These are phyloP conservation scores for Argyra leucocephala DNA, from an alignment of 2,888 invertebrate species.

Conservation along the genomic window DNA sequence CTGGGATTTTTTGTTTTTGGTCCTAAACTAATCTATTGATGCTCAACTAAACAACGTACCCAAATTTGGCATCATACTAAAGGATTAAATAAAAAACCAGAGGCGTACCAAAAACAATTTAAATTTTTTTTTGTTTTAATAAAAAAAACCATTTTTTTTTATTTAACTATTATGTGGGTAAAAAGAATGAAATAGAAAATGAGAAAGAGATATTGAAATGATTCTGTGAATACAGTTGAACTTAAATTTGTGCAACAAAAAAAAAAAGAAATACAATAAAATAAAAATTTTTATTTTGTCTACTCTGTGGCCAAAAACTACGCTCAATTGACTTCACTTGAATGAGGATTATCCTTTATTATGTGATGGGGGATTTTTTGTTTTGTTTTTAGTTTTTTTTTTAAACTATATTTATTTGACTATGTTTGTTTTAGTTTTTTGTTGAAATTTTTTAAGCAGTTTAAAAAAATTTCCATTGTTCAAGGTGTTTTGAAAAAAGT, in stretches of 20 bases:
- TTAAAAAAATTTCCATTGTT: no score
- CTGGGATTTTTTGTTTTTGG: neutral
- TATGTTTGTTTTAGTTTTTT: no score
- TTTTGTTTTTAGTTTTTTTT: no score
- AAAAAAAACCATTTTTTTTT: no score
- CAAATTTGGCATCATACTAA: neutral
- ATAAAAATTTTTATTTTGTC: neutral
- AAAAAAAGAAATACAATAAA: neutral
- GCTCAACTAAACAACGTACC: neutral
- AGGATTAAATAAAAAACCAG: neutral
- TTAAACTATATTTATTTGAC: no score
- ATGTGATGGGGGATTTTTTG: neutral
- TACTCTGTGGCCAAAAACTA: neutral
- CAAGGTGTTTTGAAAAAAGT: no score
- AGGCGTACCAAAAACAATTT: neutral
- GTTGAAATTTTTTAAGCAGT: no score
- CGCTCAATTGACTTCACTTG: conserved; percentile 1
- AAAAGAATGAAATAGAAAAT: no score
- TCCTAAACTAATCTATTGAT: neutral
- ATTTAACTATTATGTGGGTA: no score
- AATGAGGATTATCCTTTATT: neutral
- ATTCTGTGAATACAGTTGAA: neutral
- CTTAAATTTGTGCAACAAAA: neutral
- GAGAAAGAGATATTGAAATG: neutral
- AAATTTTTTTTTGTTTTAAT: no score